Evolutionary conservation across 1,140 invertebrate species (phyloP), one percentile per base, ranked within the genome.

Genomic region (Calephelis virginiensis): DNA sequence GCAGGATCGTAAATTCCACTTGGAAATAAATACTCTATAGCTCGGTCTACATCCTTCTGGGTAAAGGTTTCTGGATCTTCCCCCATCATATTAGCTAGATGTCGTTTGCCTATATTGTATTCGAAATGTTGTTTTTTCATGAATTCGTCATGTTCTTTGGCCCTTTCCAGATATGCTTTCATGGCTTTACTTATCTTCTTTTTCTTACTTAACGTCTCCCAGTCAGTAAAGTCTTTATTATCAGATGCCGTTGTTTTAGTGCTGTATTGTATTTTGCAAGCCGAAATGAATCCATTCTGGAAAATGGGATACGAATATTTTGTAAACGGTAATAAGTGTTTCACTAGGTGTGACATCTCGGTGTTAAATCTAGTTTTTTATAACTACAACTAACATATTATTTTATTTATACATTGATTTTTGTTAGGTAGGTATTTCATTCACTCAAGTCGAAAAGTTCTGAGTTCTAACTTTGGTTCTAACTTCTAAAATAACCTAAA

Each of bases 71-170:
- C 95, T 1, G 95, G 94, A 93, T 99, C 95, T 86, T 95, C 94
- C 4, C 98, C 98, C 98, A 99, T 99, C 94, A 99, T 99, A 87
- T 99, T 99, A 6, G 98, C 98, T 64, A 99, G 93, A 92, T 99
- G 97, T 37, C 97, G 92, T 86, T 96, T 97, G 10, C 99, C 98
- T 80, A 98, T 95, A 81, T 97, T 94, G 91, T 95, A 99, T 76
- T 98, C 96, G 66, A 94, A 78, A 60, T 93, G 92, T 90, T 99
- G 94, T 71, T 94, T 93, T 77, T 95, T 94, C 93, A 99, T 96
- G 81, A 98, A 97, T 74, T 94, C 93, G 85, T 98, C 95, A 84
- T 98, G 94, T 76, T 95, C 94, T 85, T 92, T 92, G 28, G 97
- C 95, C 81, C 96, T 90, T 85, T 97, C 94, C 62, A 98, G 91